Base-by-base conservation (phyloP, 2,888 invertebrate genomes). In the Thymelicus acteon region DNA sequence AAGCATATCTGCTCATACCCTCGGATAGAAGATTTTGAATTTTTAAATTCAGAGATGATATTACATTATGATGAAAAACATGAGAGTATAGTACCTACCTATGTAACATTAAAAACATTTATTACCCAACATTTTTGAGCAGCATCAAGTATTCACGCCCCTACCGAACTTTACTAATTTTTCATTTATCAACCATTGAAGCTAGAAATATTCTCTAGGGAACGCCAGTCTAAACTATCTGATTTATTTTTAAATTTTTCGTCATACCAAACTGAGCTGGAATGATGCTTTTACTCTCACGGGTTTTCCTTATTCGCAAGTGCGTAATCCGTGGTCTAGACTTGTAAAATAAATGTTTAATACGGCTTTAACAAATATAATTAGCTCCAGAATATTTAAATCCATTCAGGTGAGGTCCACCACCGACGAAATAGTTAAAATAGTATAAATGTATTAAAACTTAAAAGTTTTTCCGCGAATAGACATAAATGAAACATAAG, bases 121-220 rank as follows among this genome's bases (percentile, higher is more conserved):
- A 40, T 40, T 8, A 10, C 40, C 40, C 40, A 40, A 40, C 49
- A 1, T 15, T 15, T 52, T 3, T 7, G n/a, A 19, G 8, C 7
- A n/a, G 49, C 49, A 52, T 52, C 15, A 52, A 52, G 49, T 52
- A 52, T 52, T 52, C 49, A 52, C 6, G 19, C 49, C 49, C 49
- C 15, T 19, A 19, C 8, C 15, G 15, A 52, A 52, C 49, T 15
- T 19, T 52, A 19, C 12, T 19, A 10, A 19, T 12, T 19, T 52
- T 19, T 52, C 49, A 52, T 52, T 52, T 52, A 52, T 52, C 49
- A 52, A 19, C 15, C 49, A 52, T 7, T 19, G 49, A 52, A 19
- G 49, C 49, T 7, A 15, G 49, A 19, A 52, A 52, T 7, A 15
- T 6, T 7, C 19, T 52, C 49, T 8, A 7, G 49, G 49, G 49